A percentile compares a stretch with the other conserved stretches of the same genome.
These are phyloP conservation scores for Cyanoramphus novaezelandiae DNA, from an alignment of 2,113 vertebrate species.

Conservation along the genomic window DNA sequence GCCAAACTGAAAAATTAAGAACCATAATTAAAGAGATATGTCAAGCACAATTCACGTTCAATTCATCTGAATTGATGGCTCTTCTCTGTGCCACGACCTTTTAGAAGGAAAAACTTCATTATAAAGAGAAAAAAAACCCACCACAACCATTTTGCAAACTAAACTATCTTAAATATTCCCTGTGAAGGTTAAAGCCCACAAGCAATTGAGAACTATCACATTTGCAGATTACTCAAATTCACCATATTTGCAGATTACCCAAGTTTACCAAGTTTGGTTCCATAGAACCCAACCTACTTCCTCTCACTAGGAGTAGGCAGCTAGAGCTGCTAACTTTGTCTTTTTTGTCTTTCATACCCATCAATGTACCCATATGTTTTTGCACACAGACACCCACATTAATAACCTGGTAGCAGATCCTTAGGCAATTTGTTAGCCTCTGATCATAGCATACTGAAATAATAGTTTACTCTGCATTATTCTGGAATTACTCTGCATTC, in stretches of 20 bases:
- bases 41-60: not conserved
- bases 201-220: not conserved
- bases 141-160: not conserved
- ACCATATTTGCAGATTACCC: not conserved
- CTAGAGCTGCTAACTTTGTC: not conserved
- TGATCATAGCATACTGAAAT: not conserved
- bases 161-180: not conserved
- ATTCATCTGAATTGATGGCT: not conserved
- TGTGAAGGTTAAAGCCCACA: not conserved
- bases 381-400: not conserved
- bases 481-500: not conserved
- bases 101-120: not conserved
- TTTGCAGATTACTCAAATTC: not conserved
- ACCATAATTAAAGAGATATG: not conserved
- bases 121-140: not conserved
- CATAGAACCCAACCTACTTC: not conserved
- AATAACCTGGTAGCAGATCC: not conserved
- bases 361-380: not conserved
- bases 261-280: not conserved
- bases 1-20: not conserved
- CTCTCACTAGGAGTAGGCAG: not conserved
- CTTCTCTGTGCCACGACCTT: not conserved
- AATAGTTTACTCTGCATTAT: not conserved
- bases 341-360: not conserved
- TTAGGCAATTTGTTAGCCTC: not conserved